Evolutionary conservation across 2,797 vertebrate genomes (phyloP).

Genomic region (Gymnoscopelus braueri): DNA sequence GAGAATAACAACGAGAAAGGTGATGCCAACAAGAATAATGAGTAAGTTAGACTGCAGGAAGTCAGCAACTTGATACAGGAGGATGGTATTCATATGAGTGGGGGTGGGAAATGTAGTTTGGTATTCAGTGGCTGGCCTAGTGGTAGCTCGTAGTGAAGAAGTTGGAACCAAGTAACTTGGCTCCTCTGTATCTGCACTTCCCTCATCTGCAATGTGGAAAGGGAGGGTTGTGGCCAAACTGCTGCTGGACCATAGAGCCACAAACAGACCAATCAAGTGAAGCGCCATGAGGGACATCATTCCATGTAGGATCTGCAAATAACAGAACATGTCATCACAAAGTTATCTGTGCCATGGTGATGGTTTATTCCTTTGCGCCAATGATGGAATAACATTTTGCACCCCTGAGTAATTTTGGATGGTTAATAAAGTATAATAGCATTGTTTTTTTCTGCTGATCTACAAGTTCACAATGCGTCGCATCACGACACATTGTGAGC

Average conservation of each 20-base stretch:
- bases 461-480: too few species aligned
- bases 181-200: conserved; percentile 86
- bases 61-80: conserved; percentile 74
- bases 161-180: conserved; percentile 42
- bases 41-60: conserved; percentile 89
- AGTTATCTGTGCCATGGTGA: neutral
- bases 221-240: conserved; percentile 57
- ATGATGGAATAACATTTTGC: too few species aligned
- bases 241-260: conserved; percentile 48
- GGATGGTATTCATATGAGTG: conserved; percentile 52
- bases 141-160: conserved; percentile 32
- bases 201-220: conserved; percentile 57
- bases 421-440: too few species aligned
- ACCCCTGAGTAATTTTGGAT: too few species aligned
- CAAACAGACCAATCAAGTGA: conserved; percentile 45
- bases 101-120: conserved; percentile 66
- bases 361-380: too few species aligned
- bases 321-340: conserved; percentile 25
- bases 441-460: too few species aligned
- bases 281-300: conserved; percentile 57
- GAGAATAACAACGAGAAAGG: conserved; percentile 81
- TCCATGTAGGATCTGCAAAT: conserved; percentile 60
- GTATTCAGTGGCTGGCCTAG: conserved; percentile 17
- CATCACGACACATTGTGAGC: too few species aligned
- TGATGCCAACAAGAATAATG: conserved; percentile 84